Percentiles rank a stretch among this genome's conserved stretches.
Evolutionary conservation across 2,888 invertebrate genomes (phyloP).

Genomic region (Steinernema scapterisci): DNA sequence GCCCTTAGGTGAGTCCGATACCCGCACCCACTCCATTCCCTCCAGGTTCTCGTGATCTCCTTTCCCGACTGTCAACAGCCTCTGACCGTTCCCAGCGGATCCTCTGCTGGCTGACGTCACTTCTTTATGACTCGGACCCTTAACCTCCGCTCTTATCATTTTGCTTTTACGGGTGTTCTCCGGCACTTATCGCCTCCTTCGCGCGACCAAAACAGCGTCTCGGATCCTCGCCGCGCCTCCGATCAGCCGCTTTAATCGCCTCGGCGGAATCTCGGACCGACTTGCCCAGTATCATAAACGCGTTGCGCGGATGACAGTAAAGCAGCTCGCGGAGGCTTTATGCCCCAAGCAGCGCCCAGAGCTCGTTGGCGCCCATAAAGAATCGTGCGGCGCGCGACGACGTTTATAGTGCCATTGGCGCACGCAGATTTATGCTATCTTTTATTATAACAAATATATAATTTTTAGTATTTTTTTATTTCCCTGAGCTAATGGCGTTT

Average conservation of each 20-base stretch:
- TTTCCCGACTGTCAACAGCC: background rate
- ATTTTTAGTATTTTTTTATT: constrained; percentile 29
- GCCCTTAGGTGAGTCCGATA: background rate
- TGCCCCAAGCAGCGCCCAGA: constrained; percentile 15
- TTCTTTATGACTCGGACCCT: background rate
- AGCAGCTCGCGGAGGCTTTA: constrained; percentile 6
- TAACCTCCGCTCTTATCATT: constrained; percentile 12
- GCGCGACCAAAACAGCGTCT: background rate
- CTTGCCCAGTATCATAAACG: constrained; percentile 24
- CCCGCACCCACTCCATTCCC: no score
- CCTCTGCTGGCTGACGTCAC: background rate
- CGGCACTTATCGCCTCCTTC: constrained; percentile 3
- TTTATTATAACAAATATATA: constrained; percentile 33
- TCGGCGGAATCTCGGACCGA: constrained; percentile 6
- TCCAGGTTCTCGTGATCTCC: no score
- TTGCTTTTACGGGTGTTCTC: constrained; percentile 13
- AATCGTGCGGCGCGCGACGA: constrained; percentile 26
- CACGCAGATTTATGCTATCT: constrained; percentile 30
- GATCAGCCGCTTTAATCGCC: constrained; percentile 1
- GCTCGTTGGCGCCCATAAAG: constrained; percentile 30
- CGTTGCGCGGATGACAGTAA: constrained; percentile 27
- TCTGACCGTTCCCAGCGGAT: background rate
- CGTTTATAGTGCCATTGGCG: constrained; percentile 29
- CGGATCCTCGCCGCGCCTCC: no score
- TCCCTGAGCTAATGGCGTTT: constrained; percentile 12